phyloP scores from a whole-genome alignment of 2,113 vertebrate species.

The Miniopterus natalensis region DNA sequence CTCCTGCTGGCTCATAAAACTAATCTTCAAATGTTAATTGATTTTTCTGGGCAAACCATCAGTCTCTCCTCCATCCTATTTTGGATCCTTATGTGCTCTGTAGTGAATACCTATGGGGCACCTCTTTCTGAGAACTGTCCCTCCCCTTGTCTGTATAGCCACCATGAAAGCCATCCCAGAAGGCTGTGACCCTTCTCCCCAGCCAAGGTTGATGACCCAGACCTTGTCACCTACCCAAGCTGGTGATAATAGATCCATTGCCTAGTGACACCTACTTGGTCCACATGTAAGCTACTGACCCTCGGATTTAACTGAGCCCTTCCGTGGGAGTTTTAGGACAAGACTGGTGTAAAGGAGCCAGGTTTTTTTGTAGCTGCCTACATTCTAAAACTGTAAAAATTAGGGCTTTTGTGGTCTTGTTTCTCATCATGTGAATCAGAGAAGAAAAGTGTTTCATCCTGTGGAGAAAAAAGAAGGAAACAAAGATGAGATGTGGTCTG shows the following conservation, averaged over 20 bases:
- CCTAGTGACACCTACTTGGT: not conserved
- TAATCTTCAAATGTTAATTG: not conserved
- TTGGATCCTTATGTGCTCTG: not conserved
- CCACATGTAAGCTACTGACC: not conserved
- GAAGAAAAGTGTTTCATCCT: not conserved
- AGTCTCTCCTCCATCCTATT: not conserved
- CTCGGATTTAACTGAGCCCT: not conserved
- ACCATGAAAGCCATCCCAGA: not conserved
- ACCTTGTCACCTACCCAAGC: not conserved
- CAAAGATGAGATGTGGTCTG: not conserved
- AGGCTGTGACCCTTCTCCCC: not conserved
- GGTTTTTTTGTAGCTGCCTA: not conserved
- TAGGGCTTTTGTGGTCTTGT: not conserved
- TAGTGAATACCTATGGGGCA: not conserved
- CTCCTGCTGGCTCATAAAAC: not conserved
- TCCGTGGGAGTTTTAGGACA: not conserved
- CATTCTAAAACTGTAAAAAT: not conserved
- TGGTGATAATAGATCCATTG: not conserved
- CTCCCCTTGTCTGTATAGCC: not conserved
- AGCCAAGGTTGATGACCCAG: too few species aligned
- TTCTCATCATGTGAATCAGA: not conserved
- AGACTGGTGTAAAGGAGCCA: not conserved
- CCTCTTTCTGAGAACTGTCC: not conserved
- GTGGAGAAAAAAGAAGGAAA: not conserved
- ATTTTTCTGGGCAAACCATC: constrained; percentile 15